Base-by-base conservation (phyloP, 2,888 invertebrate genomes). In the Poecilobothrus nobilitatus region DNA sequence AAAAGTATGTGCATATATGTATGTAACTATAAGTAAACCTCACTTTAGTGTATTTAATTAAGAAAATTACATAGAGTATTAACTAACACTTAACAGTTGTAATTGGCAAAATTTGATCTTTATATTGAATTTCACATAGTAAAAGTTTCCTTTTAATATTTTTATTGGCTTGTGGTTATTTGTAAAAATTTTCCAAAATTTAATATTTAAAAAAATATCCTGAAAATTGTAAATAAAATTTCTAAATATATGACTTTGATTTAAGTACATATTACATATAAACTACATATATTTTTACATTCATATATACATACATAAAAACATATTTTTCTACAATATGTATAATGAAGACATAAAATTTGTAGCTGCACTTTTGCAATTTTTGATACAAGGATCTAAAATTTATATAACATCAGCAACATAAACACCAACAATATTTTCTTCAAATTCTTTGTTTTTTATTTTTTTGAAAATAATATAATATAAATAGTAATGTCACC, bases 291-390 rank as follows among this genome's bases (percentile, higher is more conserved):
- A 15, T 53, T 12, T 53, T 27, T 27, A 27, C 27, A 27, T 27
- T 27, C 27, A 41, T 53, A n/a, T 53, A 53, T 53, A 53, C 53
- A 53, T 53, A 53, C 7, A 37, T 37, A 37, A 18, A 53, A 6
- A 41, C 41, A 53, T 53, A 53, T 53, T 18, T 53, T 53, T 18
- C 2, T 53, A n/a, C 27, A 37, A 37, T 37, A 12, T 37, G 37
- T 37, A 37, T n/a, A n/a, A n/a, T n/a, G n/a, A 37, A 53, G 53
- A 53, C 53, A 53, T 53, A 18, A 37, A 65, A 65, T 34, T 27
- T 65, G 20, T 65, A 65, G 65, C 20, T 65, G 65, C 65, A 65
- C 65, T 65, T 65, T 65, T 65, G 65, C 65, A 20, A 65, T 65
- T 37, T 65, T 65, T 65, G 65, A 20, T 7, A 18, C 3, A 12